A percentile compares a stretch with the other conserved stretches of the same genome.
Conservation (phyloP, 2,113 vertebrate species). For the Anguilla rostrata region DNA sequence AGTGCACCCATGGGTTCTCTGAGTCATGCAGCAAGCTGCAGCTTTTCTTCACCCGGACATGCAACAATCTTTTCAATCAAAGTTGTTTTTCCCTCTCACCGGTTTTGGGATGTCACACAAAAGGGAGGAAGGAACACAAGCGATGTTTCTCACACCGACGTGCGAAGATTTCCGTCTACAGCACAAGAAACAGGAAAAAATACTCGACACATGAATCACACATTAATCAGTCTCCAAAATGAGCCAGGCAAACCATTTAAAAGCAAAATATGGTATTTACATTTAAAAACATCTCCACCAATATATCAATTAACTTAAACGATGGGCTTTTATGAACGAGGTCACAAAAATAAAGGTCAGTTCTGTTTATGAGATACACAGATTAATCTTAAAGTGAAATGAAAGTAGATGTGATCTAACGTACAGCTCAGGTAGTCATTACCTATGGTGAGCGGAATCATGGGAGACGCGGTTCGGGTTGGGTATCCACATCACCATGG, state of each 20-base stretch:
- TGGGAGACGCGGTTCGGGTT: slow-evolving; percentile 27
- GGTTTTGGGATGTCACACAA: background rate
- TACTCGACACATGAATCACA: background rate
- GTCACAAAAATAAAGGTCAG: background rate
- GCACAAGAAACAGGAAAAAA: background rate
- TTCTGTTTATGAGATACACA: background rate
- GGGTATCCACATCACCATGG: slow-evolving; percentile 40
- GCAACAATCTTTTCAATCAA: background rate
- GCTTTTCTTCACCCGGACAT: background rate
- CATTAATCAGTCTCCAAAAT: background rate
- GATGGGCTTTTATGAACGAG: background rate
- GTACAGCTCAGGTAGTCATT: background rate
- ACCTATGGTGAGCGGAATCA: slow-evolving; percentile 11
- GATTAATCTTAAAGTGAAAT: background rate
- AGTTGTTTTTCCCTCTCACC: background rate
- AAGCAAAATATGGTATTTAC: background rate
- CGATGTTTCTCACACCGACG: slow-evolving; percentile 34
- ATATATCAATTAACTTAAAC: too few species aligned
- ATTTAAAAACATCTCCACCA: background rate
- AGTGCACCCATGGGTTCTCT: too few species aligned
- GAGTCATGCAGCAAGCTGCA: background rate
- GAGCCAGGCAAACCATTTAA: background rate
- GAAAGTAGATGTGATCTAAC: background rate
- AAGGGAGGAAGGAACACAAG: slow-evolving; percentile 28
- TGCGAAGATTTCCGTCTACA: slow-evolving; percentile 36